Base-by-base conservation (phyloP, 2,888 invertebrate genomes). In the Agriopis aurantiaria region DNA sequence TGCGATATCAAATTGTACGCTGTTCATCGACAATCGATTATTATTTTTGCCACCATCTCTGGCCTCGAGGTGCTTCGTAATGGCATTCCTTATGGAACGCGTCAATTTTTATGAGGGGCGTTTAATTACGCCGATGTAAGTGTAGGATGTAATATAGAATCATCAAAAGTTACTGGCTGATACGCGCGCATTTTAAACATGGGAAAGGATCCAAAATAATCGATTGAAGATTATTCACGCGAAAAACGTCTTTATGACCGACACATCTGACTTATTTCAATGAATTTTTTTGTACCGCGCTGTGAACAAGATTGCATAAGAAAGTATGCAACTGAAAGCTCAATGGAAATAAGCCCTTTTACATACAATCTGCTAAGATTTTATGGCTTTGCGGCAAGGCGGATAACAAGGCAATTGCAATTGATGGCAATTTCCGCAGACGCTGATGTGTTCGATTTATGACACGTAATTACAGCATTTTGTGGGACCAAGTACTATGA, bases 391-490 rank as follows among this genome's bases (percentile, higher is more conserved):
- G 66, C 70, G 66, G 66, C 43, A 43, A 64, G n/a, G 55, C 40
- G 78, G 75, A 75, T 82, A 82, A 82, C 82, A 78, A 83, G 81
- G 78, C 73, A 81, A 84, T 79, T 80, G 78, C 79, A 79, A 75
- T 73, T 71, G 72, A 77, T 81, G 76, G 75, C 76, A 72, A 81
- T 79, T 82, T 78, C 72, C 68, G 76, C 80, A 79, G 46, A 80
- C 75, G 78, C 79, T 80, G 84, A 88, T 87, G 82, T 78, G 76
- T 76, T 75, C 79, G 79, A 89, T 90, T 90, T 91, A 90, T 85
- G 83, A 85, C 81, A 76, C 78, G 81, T 90, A 89, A 90, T 91
- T 88, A 87, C 82, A 80, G 82, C 80, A 81, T 82, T 81, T 79
- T 73, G 80, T 74, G 77, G 74, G 75, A 74, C 71, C 75, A 68